Evolutionary conservation across 2,113 vertebrate species (phyloP).

Genomic region (Vulpes lagopus): DNA sequence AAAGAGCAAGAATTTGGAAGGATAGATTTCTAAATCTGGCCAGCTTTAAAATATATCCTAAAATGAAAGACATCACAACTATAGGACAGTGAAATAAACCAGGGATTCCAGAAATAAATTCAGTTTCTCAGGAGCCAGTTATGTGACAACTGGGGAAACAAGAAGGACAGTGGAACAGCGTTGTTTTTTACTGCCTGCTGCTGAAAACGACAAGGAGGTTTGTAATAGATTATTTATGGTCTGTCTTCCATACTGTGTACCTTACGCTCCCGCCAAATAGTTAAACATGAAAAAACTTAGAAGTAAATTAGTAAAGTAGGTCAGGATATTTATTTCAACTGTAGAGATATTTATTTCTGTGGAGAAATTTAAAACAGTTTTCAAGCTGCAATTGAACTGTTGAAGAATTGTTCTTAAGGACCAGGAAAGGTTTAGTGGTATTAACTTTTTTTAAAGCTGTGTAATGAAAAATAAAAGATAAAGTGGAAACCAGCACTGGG

Average conservation of each 20-base stretch:
- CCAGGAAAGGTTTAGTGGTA: not conserved
- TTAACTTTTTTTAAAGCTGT: conserved; percentile 9
- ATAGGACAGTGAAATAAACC: not conserved
- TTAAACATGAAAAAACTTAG: not conserved
- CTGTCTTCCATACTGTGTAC: not conserved
- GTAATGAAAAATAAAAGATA: not conserved
- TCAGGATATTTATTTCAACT: not conserved
- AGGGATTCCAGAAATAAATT: conserved; percentile 16
- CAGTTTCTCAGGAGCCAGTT: not conserved
- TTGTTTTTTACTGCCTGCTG: not conserved
- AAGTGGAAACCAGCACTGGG: not conserved
- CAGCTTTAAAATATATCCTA: not conserved
- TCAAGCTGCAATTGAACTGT: not conserved
- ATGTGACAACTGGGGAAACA: not conserved
- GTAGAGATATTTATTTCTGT: not conserved
- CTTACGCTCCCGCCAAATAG: not conserved
- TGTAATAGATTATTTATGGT: not conserved
- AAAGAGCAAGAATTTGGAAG: not conserved
- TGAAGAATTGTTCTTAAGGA: not conserved
- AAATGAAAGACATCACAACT: not conserved
- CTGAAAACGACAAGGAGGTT: not conserved
- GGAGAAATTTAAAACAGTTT: not conserved
- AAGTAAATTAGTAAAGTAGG: not conserved
- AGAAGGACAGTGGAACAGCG: not conserved
- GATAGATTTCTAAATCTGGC: not conserved